A percentile compares a stretch with the other conserved stretches of the same genome.
Evolutionary conservation across 1,140 invertebrate genomes (phyloP).

Genomic region (Reticulitermes speratus): DNA sequence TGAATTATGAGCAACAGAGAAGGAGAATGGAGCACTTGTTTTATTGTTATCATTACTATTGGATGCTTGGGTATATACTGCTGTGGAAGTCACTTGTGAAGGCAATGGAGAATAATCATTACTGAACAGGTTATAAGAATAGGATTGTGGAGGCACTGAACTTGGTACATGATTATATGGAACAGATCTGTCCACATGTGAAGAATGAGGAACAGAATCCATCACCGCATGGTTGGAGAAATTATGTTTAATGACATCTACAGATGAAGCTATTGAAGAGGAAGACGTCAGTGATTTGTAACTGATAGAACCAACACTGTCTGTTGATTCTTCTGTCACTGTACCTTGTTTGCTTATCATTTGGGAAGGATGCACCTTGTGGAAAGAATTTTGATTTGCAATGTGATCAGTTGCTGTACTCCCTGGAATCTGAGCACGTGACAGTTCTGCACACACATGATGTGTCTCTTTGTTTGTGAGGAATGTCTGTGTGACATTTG

Average conservation of each 20-base stretch:
- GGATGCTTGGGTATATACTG: background rate
- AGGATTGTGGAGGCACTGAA: background rate
- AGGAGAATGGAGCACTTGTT: background rate
- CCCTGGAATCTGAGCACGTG: background rate
- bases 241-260: background rate
- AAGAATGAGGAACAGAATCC: background rate
- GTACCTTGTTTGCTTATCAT: background rate
- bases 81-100: background rate
- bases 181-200: background rate
- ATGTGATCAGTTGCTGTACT: background rate
- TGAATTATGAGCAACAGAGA: constrained; percentile 46
- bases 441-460: background rate
- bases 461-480: background rate
- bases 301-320: background rate
- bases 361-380: background rate
- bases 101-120: background rate
- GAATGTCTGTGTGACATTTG: background rate
- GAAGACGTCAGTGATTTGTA: background rate
- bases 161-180: background rate
- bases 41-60: background rate
- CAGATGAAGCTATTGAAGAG: background rate
- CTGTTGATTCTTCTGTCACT: background rate
- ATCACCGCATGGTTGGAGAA: background rate
- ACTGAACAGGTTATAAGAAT: background rate
- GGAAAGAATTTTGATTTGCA: background rate